These are phyloP conservation scores for Pachydiplax longipennis DNA, from an alignment of 2,888 invertebrate species.

Conservation along the genomic window DNA sequence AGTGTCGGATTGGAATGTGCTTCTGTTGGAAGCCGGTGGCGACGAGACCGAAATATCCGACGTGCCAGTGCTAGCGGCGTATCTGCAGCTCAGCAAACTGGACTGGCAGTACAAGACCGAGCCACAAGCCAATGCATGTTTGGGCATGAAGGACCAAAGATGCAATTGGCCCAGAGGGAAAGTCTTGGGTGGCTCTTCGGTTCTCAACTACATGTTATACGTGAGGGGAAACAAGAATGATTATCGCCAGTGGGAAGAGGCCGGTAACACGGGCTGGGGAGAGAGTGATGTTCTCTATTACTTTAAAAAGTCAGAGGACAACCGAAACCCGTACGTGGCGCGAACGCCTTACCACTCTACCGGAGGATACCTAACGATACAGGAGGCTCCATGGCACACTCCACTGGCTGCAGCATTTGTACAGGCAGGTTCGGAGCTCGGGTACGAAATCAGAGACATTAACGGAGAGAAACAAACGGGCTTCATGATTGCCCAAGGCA, in stretches of 20 bases:
- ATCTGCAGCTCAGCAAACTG: slow-evolving; percentile 82
- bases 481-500: slow-evolving; percentile 60
- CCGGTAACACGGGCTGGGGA: slow-evolving; percentile 90
- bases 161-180: slow-evolving; percentile 94
- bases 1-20: slow-evolving; percentile 78
- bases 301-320: slow-evolving; percentile 92
- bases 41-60: slow-evolving; percentile 92
- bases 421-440: slow-evolving; percentile 82
- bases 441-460: slow-evolving; percentile 85
- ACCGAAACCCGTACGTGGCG: slow-evolving; percentile 82
- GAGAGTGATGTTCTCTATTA: slow-evolving; percentile 80
- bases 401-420: slow-evolving; percentile 83
- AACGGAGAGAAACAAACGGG: slow-evolving; percentile 86
- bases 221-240: slow-evolving; percentile 87
- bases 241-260: slow-evolving; percentile 87
- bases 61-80: slow-evolving; percentile 86
- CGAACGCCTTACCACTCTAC: slow-evolving; percentile 80
- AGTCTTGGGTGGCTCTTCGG: slow-evolving; percentile 88
- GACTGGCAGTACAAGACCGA: slow-evolving; percentile 96
- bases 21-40: slow-evolving; percentile 85
- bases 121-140: slow-evolving; percentile 80
- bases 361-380: slow-evolving; percentile 80
- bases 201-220: slow-evolving; percentile 92
- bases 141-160: slow-evolving; percentile 83
- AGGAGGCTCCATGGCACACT: slow-evolving; percentile 87